These are phyloP conservation scores for Struthidea cinerea DNA, from an alignment of 2,113 vertebrate genomes.

Conservation along the genomic window DNA sequence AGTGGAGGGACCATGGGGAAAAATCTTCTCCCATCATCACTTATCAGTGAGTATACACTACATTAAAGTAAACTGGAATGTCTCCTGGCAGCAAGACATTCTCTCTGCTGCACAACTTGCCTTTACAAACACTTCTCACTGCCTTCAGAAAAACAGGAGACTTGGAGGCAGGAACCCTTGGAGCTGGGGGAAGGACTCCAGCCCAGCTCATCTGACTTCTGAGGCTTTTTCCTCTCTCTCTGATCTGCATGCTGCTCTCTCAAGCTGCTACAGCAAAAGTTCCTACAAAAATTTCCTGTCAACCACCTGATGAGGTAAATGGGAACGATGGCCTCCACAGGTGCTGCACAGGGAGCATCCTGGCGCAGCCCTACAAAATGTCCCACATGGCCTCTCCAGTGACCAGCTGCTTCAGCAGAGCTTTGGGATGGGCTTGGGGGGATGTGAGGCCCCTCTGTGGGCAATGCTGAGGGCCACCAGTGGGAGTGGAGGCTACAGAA, in stretches of 20 bases:
- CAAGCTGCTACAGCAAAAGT: not conserved
- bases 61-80: not conserved
- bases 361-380: accelerated
- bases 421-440: not conserved
- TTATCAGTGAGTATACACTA: not conserved
- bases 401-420: not conserved
- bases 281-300: not conserved
- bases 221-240: not conserved
- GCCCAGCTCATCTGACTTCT: not conserved
- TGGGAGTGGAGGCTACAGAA: not conserved
- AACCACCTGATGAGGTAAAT: not conserved
- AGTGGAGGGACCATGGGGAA: not conserved
- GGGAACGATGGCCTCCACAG: no score
- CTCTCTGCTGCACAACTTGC: not conserved
- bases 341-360: not conserved
- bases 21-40: not conserved
- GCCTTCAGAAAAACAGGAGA: not conserved
- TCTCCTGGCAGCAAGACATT: not conserved
- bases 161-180: not conserved
- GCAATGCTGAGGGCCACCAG: not conserved
- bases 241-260: accelerated
- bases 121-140: not conserved
- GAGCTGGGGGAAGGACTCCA: not conserved
- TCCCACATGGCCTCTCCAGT: accelerated
- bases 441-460: not conserved